Conservation (phyloP, 1,140 invertebrate genomes). For the Drosophila dunni region DNA sequence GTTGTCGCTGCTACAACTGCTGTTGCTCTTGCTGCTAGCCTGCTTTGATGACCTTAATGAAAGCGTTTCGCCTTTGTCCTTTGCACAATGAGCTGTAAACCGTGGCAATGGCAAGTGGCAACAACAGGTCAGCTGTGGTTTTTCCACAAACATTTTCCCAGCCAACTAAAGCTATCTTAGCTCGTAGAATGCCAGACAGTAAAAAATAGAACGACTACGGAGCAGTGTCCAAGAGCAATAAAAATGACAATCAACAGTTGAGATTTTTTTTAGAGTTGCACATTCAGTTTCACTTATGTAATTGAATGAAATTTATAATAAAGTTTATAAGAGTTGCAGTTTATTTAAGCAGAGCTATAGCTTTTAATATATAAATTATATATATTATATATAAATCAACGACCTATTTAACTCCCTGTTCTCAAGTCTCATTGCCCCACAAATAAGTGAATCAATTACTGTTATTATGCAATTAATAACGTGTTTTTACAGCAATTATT, state of each 20-base stretch:
- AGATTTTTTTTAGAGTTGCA: neutral
- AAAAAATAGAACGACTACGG: neutral
- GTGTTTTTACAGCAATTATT: neutral
- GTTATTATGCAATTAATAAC: neutral
- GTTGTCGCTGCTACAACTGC: neutral
- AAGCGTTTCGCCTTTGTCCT: constrained; percentile 39
- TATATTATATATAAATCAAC: no score
- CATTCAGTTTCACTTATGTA: neutral
- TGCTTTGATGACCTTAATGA: constrained; percentile 40
- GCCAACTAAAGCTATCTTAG: neutral
- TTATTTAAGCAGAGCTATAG: no score
- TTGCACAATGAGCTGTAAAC: constrained; percentile 44
- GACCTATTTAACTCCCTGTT: no score
- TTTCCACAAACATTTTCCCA: neutral
- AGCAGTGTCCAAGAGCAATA: constrained; percentile 1
- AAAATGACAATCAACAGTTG: constrained; percentile 21
- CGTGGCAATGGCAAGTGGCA: constrained; percentile 25
- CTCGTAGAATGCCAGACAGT: neutral
- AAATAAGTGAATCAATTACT: no score
- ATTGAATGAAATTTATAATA: constrained; percentile 26
- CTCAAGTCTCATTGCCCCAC: no score
- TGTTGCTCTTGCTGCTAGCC: neutral
- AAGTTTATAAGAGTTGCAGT: no score
- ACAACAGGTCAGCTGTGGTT: constrained; percentile 22
- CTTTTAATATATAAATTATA: no score